Evolutionary conservation across 2,888 invertebrate genomes (phyloP).

Genomic region (Drosophila conformis): DNA sequence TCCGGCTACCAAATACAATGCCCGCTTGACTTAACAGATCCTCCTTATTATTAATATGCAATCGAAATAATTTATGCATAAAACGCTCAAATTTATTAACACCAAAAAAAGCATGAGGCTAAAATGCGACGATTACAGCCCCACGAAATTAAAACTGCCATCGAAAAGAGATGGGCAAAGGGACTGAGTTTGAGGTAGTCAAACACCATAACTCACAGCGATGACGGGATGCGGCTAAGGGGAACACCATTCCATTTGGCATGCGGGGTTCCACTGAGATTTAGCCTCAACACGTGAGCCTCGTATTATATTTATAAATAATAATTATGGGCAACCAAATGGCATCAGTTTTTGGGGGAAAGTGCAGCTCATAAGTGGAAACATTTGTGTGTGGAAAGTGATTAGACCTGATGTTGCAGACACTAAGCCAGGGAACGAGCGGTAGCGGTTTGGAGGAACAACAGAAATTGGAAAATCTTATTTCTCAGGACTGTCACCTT

Average conservation of each 20-base stretch:
- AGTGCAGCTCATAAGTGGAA: conserved; percentile 42
- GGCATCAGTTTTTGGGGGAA: conserved; percentile 21
- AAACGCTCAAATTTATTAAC: conserved; percentile 74
- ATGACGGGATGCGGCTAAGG: conserved; percentile 10
- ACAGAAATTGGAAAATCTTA: conserved; percentile 27
- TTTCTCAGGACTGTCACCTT: conserved; percentile 84
- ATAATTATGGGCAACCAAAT: conserved; percentile 69
- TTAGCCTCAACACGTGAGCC: conserved; percentile 66
- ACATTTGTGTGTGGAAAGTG: conserved; percentile 13
- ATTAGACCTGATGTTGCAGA: conserved; percentile 10
- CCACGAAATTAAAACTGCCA: conserved; percentile 33
- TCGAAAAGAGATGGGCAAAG: conserved; percentile 6
- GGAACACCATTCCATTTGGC: conserved; percentile 24
- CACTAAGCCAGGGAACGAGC: conserved; percentile 5
- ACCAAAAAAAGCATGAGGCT: conserved; percentile 33
- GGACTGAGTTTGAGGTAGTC: conserved; percentile 38
- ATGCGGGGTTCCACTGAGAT: conserved; percentile 39
- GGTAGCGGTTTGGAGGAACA: background rate
- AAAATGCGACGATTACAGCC: conserved; percentile 23
- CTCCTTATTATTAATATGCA: conserved; percentile 66
- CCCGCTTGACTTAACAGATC: conserved; percentile 28
- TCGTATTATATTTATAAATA: conserved; percentile 69
- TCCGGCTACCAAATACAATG: conserved; percentile 42
- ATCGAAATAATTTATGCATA: conserved; percentile 74
- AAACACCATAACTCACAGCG: conserved; percentile 59